A percentile compares a stretch with the other conserved stretches of the same genome.
phyloP scores from a whole-genome alignment of 2,888 invertebrate genomes.

The Deilephila porcellus region DNA sequence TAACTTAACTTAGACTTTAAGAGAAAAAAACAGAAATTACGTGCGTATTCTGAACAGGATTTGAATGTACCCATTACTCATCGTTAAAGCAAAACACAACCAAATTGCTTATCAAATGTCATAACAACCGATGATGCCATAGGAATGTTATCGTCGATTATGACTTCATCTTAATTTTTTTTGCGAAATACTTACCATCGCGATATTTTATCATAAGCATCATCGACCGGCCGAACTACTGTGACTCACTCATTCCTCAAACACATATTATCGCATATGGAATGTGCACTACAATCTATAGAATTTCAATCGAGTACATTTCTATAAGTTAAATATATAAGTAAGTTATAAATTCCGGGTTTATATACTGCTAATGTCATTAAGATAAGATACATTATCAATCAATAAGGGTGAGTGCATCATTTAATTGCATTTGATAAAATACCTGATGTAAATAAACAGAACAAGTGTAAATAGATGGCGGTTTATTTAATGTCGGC shows the following conservation, averaged over 20 bases:
- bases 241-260: constrained; percentile 56
- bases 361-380: constrained; percentile 38
- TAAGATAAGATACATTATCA: constrained; percentile 50
- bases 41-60: neutral
- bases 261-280: constrained; percentile 55
- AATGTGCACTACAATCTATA: constrained; percentile 45
- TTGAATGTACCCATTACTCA: constrained; percentile 6
- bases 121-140: constrained; percentile 37
- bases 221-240: constrained; percentile 49
- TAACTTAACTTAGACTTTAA: neutral
- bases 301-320: constrained; percentile 21
- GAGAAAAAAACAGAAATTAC: neutral
- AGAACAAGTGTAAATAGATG: constrained; percentile 20
- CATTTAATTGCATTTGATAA: constrained; percentile 38
- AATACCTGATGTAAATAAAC: constrained; percentile 32
- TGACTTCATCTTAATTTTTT: constrained; percentile 62
- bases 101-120: constrained; percentile 39
- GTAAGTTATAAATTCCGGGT: constrained; percentile 52
- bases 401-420: constrained; percentile 41
- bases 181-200: constrained; percentile 54
- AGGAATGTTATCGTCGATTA: constrained; percentile 48
- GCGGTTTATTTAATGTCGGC: constrained; percentile 6
- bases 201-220: constrained; percentile 54
- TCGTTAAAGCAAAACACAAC: constrained; percentile 7
- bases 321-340: constrained; percentile 19